phyloP scores from a whole-genome alignment of 1,140 invertebrate genomes.

The Periplaneta americana region DNA sequence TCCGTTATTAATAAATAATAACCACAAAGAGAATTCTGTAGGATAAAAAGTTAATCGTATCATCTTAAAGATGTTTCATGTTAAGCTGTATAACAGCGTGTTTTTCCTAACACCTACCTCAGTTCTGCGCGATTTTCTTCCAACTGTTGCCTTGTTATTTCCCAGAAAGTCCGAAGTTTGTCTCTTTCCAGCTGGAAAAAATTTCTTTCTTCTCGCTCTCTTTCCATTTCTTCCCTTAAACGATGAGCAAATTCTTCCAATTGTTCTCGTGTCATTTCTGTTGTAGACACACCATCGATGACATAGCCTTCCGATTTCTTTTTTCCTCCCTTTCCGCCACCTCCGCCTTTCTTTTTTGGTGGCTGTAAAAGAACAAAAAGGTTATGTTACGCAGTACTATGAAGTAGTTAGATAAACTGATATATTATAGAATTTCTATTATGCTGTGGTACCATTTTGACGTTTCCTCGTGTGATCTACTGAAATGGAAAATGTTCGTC shows the following conservation, averaged over 20 bases:
- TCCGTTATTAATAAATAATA: too few relatives aligned
- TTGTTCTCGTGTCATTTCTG: constrained; percentile 90
- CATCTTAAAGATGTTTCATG: too few relatives aligned
- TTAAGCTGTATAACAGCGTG: too few relatives aligned
- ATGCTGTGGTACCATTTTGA: too few relatives aligned
- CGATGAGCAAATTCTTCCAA: constrained; percentile 80
- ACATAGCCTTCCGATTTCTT: constrained; percentile 43
- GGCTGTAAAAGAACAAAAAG: constrained; percentile 13
- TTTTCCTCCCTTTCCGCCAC: constrained; percentile 30
- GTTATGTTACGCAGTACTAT: too few relatives aligned
- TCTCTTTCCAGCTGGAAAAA: constrained; percentile 94
- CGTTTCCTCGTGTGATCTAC: too few relatives aligned
- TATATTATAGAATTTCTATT: too few relatives aligned
- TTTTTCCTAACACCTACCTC: constrained; percentile 39
- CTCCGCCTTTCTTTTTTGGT: constrained; percentile 32
- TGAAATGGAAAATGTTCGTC: too few relatives aligned
- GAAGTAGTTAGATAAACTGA: too few relatives aligned
- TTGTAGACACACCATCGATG: constrained; percentile 86
- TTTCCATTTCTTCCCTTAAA: constrained; percentile 87
- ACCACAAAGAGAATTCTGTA: too few relatives aligned
- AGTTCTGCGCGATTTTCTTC: constrained; percentile 69
- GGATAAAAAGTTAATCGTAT: too few relatives aligned
- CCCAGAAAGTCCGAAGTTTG: constrained; percentile 92
- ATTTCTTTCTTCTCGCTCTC: constrained; percentile 90
- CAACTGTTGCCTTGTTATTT: constrained; percentile 78